Evolutionary conservation across 2,797 vertebrate species (phyloP).

Genomic region (Scomberomorus guttatus): DNA sequence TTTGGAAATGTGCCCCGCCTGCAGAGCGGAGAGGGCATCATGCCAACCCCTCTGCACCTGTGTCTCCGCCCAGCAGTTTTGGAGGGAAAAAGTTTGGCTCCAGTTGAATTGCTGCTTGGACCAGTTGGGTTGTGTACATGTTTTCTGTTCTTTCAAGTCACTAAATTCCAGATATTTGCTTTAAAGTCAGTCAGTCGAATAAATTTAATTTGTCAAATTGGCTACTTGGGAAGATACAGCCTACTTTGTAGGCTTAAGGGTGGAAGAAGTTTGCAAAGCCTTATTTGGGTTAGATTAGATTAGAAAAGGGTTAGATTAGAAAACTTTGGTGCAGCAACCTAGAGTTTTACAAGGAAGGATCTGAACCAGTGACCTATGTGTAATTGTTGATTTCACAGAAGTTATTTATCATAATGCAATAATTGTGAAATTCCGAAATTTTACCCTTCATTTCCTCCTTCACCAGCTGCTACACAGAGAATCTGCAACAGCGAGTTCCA

Average conservation of each 20-base stretch:
- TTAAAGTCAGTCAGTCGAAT: background rate
- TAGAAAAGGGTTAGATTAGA: too few relatives aligned
- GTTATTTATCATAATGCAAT: background rate
- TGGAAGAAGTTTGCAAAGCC: background rate
- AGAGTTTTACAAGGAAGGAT: background rate
- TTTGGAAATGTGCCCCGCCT: constrained; percentile 57
- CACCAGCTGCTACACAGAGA: constrained; percentile 11
- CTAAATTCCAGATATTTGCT: background rate
- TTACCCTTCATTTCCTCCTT: constrained; percentile 11
- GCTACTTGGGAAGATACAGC: background rate
- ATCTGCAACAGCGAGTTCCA: constrained; percentile 39
- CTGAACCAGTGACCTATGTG: background rate
- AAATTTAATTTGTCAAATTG: background rate
- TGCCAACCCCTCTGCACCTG: constrained; percentile 57
- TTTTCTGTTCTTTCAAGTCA: constrained; percentile 16
- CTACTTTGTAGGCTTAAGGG: background rate
- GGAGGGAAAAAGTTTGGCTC: constrained; percentile 48
- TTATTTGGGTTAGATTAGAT: too few relatives aligned
- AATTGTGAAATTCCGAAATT: constrained; percentile 14
- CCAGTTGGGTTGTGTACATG: constrained; percentile 54
- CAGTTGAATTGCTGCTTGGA: constrained; percentile 53
- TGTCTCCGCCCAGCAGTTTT: constrained; percentile 47
- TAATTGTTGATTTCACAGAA: background rate
- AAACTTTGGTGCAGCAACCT: too few relatives aligned
- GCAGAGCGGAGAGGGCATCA: constrained; percentile 28